phyloP scores from a whole-genome alignment of 53 echinoderm and acorn worm genomes.

The Crossaster papposus region DNA sequence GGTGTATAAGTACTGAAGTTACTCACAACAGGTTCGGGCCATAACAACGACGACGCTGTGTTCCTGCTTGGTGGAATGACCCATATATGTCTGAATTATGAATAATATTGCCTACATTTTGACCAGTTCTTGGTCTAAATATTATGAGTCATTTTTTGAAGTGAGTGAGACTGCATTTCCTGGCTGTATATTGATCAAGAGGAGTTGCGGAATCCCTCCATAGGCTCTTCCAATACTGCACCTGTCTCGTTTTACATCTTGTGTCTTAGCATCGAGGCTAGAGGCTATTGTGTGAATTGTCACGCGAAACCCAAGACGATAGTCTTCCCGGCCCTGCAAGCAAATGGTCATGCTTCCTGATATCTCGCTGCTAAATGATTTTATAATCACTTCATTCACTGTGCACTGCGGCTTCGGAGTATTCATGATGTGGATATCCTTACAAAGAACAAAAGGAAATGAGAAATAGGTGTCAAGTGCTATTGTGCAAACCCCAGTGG shows the following conservation, averaged over 20 bases:
- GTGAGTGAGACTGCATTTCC: conserved; percentile 63
- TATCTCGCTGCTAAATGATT: conserved; percentile 48
- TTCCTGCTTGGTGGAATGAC: background rate
- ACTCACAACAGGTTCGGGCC: too few species aligned
- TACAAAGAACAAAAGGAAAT: background rate
- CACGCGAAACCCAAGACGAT: conserved; percentile 33
- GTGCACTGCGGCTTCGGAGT: background rate
- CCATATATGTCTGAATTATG: conserved; percentile 28
- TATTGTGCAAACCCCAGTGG: background rate
- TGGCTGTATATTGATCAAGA: conserved; percentile 43
- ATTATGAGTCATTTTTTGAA: conserved; percentile 61
- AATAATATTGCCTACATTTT: conserved; percentile 57
- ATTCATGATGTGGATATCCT: conserved; percentile 3
- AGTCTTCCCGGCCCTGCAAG: background rate
- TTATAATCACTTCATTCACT: conserved; percentile 40
- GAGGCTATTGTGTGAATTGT: conserved; percentile 57
- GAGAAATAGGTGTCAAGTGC: background rate
- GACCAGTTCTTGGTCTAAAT: conserved; percentile 47
- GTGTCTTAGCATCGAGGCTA: conserved; percentile 44
- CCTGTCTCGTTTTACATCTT: conserved; percentile 61
- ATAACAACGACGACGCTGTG: too few species aligned
- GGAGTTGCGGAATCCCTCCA: conserved; percentile 35
- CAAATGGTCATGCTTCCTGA: conserved; percentile 51
- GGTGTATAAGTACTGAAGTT: too few species aligned
- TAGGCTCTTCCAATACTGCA: conserved; percentile 28